Conservation (phyloP, 2,888 invertebrate species). For the Cremastinae sp. region DNA sequence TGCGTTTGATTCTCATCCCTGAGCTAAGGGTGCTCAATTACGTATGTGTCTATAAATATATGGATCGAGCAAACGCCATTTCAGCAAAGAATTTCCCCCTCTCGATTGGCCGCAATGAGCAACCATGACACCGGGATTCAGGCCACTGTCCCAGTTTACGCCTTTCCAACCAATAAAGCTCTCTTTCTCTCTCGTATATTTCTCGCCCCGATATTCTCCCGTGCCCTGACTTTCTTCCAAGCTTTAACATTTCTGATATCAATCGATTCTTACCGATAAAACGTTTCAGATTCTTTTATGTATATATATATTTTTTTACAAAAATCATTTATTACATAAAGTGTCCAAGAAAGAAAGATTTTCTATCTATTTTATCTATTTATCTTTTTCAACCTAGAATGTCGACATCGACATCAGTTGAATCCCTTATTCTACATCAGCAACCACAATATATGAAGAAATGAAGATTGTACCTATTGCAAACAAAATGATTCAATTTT, state of each 20-base stretch:
- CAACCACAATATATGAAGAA: too few species aligned
- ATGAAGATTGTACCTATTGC: too few species aligned
- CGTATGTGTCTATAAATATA: constrained; percentile 52
- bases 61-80: constrained; percentile 65
- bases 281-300: not conserved
- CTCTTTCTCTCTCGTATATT: constrained; percentile 31
- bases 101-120: constrained; percentile 67
- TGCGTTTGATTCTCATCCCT: constrained; percentile 41
- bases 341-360: too few species aligned
- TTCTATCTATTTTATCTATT: too few species aligned
- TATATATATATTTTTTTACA: not conserved
- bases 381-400: too few species aligned
- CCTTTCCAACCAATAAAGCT: constrained; percentile 73
- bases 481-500: too few species aligned
- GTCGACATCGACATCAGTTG: too few species aligned
- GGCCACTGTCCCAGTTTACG: constrained; percentile 78
- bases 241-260: constrained; percentile 16
- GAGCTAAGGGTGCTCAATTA: constrained; percentile 27
- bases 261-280: constrained; percentile 33
- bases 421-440: too few species aligned
- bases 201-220: constrained; percentile 29
- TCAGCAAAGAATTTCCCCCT: constrained; percentile 56
- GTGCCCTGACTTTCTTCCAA: constrained; percentile 37
- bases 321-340: too few species aligned
- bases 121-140: constrained; percentile 78